Conservation (phyloP, 1,140 invertebrate species). For the Lithobius niger region DNA sequence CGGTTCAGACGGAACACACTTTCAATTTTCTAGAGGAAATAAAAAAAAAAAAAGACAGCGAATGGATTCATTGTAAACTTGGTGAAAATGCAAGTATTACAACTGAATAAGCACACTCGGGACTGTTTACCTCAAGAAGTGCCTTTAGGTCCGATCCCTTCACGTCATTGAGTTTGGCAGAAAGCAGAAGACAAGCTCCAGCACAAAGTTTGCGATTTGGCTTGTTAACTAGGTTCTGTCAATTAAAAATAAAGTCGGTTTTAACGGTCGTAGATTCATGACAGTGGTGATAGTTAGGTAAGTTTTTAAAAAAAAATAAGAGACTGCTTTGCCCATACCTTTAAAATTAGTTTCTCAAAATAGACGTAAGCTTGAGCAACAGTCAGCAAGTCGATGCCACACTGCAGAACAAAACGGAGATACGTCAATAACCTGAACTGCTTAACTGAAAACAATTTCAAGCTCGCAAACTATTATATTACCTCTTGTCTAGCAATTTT, state of each 20-base stretch:
- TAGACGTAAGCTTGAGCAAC: conserved; percentile 94
- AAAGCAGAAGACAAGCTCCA: conserved; percentile 80
- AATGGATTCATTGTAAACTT: not conserved
- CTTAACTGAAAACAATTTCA: no score
- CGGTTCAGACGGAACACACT: conserved; percentile 76
- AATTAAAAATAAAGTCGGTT: conserved; percentile 2
- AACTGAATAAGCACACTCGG: not conserved
- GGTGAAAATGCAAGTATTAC: not conserved
- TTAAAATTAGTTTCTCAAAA: conserved; percentile 90
- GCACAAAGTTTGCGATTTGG: conserved; percentile 89
- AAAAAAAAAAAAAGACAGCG: conserved; percentile 10
- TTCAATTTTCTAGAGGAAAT: conserved; percentile 59
- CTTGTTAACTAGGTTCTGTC: conserved; percentile 71
- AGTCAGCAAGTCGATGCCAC: conserved; percentile 70
- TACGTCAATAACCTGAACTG: no score
- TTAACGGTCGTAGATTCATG: not conserved
- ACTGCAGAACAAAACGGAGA: conserved; percentile 34
- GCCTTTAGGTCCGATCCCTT: conserved; percentile 74
- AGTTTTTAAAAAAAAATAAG: not conserved
- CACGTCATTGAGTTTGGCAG: conserved; percentile 92
- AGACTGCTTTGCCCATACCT: conserved; percentile 35
- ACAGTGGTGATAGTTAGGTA: not conserved
- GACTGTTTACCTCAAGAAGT: conserved; percentile 58
- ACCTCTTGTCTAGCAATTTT: conserved; percentile 77
- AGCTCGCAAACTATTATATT: conserved; percentile 1